Base-by-base conservation (phyloP, 2,113 vertebrate genomes). In the Fulmarus glacialis region DNA sequence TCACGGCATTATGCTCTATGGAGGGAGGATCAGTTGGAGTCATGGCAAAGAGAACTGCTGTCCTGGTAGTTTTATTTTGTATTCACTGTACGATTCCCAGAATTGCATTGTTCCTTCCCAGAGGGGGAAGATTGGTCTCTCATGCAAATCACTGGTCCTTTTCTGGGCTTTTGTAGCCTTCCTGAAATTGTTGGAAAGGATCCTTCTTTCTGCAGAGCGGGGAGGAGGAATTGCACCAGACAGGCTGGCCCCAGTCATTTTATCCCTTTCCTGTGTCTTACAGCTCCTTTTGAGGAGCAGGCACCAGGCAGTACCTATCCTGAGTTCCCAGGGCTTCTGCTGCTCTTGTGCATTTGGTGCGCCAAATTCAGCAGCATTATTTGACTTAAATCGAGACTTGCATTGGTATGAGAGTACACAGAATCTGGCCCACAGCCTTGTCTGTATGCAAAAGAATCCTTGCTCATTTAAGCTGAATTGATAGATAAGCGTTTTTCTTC, bases 81-180 rank as follows among this genome's bases (percentile, higher is more conserved):
- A 95, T 97, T 97, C 92, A 75, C 87, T 58, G 22, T 87, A 67
- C 19, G 21, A 89, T 95, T 96, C 95, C 93, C 89, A 95, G 93
- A 94, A 96, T 96, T 92, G 82, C 73, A 94, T 98, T 97, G 77
- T 97, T 96, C 67, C 82, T 87, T 95, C 96, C 52, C 93, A 95
- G 82, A 96, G 94, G 78, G 89, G 64, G 82, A 94, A 94, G 96
- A 85, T 86, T 96, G 82, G 92, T 95, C 78, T 96, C 82, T 96
- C 97, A 97, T 97, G 94, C 96, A 97, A 97, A 98, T 98, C 89
- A 98, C 78, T 93, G 90, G 82, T 91, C 88, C 88, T 97, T 97
- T 96, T 97, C 90, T 94, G 79, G 52, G 88, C 94, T 96, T 98
- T 98, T 97, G 90, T 97, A 89, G 81, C 73, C 16, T 60, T 95